Percentiles rank a stretch among this genome's conserved stretches.
Evolutionary conservation across 2,888 invertebrate genomes (phyloP).

Genomic region (Caenorhabditis afra): DNA sequence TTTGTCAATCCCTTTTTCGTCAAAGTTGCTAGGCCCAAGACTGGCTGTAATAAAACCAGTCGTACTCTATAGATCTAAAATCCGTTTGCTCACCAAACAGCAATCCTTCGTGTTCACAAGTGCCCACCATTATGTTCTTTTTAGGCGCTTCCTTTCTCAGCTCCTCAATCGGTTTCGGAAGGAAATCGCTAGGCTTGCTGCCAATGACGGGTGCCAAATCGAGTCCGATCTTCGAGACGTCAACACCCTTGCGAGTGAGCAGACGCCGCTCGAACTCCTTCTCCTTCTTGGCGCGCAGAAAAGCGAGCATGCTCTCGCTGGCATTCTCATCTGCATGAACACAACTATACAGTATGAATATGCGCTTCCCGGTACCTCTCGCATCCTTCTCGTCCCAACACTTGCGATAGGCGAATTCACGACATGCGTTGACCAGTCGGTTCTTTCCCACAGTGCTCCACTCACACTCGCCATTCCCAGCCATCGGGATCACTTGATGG

Average conservation of each 20-base stretch:
- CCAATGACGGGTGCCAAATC: constrained; percentile 70
- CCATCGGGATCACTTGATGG: constrained; percentile 75
- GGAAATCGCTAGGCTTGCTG: constrained; percentile 65
- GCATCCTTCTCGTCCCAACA: constrained; percentile 65
- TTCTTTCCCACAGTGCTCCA: constrained; percentile 69
- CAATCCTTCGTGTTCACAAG: constrained; percentile 72
- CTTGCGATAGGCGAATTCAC: constrained; percentile 67
- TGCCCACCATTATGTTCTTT: constrained; percentile 71
- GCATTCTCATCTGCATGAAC: constrained; percentile 55
- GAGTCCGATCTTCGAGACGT: constrained; percentile 70
- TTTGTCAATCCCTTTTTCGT: constrained; percentile 73
- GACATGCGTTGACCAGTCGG: constrained; percentile 61
- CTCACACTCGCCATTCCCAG: constrained; percentile 73
- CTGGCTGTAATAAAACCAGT: constrained; percentile 59
- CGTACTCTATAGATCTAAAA: not conserved
- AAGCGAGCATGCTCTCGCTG: constrained; percentile 66
- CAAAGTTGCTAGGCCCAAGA: constrained; percentile 67
- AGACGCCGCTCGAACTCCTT: constrained; percentile 69
- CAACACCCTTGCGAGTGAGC: constrained; percentile 68
- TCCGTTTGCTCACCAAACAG: constrained; percentile 64
- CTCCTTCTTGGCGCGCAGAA: constrained; percentile 63
- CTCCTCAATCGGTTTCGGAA: constrained; percentile 69
- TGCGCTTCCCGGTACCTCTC: constrained; percentile 18
- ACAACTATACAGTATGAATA: not conserved
- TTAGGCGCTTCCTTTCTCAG: constrained; percentile 71